A percentile compares a stretch with the other conserved stretches of the same genome.
These are phyloP conservation scores for Epirrhoe tristata DNA, from an alignment of 2,888 invertebrate species.

Conservation along the genomic window DNA sequence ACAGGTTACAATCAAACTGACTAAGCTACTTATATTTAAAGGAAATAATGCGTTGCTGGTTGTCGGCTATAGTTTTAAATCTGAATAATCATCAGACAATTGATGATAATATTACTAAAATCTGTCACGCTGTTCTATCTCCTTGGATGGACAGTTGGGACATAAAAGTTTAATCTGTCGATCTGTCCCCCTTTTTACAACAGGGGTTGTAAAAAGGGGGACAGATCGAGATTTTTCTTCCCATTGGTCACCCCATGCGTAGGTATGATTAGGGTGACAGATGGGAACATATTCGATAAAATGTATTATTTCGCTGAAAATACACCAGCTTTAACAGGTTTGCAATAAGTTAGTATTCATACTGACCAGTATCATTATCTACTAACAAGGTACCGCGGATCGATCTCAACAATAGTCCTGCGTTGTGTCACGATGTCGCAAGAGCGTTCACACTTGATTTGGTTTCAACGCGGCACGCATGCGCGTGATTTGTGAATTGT, in stretches of 20 bases:
- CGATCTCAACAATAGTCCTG: slow-evolving; percentile 48
- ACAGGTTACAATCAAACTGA: neutral
- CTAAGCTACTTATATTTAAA: neutral
- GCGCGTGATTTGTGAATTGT: slow-evolving; percentile 54
- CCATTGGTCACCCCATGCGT: no score
- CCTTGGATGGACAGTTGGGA: no score
- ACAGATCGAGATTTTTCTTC: no score
- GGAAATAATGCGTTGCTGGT: neutral
- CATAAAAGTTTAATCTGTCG: no score
- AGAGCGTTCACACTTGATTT: slow-evolving; percentile 72
- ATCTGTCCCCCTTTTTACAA: no score
- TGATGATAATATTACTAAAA: no score
- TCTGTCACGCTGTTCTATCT: no score
- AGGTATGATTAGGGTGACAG: no score
- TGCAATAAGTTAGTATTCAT: neutral
- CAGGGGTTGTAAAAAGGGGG: no score
- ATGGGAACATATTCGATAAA: no score
- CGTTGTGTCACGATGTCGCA: slow-evolving; percentile 62
- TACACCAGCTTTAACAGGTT: neutral
- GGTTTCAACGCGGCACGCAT: slow-evolving; percentile 63
- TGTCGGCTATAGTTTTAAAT: neutral
- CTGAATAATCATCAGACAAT: no score
- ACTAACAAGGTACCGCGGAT: slow-evolving; percentile 23
- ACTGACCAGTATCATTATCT: slow-evolving; percentile 6
- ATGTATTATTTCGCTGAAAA: no score